These are phyloP conservation scores for Anthoptus insignis DNA, from an alignment of 2,888 invertebrate genomes.

Conservation along the genomic window DNA sequence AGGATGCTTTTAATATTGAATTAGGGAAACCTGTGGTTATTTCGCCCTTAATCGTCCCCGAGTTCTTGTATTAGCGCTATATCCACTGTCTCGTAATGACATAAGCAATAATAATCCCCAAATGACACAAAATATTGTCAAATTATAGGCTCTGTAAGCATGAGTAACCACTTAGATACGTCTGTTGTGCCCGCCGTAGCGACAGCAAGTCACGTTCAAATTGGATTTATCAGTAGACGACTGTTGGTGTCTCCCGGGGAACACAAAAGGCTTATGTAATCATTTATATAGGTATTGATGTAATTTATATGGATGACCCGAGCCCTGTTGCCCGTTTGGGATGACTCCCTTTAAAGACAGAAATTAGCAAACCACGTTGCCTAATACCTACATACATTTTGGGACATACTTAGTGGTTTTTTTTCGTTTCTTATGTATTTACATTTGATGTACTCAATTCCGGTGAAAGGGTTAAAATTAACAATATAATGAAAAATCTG, in stretches of 20 bases:
- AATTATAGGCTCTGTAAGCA: slow-evolving; percentile 86
- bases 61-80: slow-evolving; percentile 81
- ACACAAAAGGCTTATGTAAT: slow-evolving; percentile 18
- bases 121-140: slow-evolving; percentile 87
- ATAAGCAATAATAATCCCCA: slow-evolving; percentile 86
- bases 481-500: no score
- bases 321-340: background rate
- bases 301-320: background rate
- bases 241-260: slow-evolving; percentile 15
- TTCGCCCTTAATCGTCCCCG: slow-evolving; percentile 81
- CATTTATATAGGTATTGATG: slow-evolving; percentile 1
- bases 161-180: slow-evolving; percentile 84
- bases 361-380: no score
- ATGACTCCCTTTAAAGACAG: no score
- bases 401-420: no score
- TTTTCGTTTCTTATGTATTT: no score
- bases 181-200: slow-evolving; percentile 72
- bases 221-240: slow-evolving; percentile 28
- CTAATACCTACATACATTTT: no score
- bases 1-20: slow-evolving; percentile 87
- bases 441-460: no score
- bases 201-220: slow-evolving; percentile 57
- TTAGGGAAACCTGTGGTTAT: slow-evolving; percentile 85
- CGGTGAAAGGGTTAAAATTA: no score
- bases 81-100: slow-evolving; percentile 83